Base-by-base conservation (phyloP, 2,888 invertebrate species). In the Rhogogaster chlorosoma region DNA sequence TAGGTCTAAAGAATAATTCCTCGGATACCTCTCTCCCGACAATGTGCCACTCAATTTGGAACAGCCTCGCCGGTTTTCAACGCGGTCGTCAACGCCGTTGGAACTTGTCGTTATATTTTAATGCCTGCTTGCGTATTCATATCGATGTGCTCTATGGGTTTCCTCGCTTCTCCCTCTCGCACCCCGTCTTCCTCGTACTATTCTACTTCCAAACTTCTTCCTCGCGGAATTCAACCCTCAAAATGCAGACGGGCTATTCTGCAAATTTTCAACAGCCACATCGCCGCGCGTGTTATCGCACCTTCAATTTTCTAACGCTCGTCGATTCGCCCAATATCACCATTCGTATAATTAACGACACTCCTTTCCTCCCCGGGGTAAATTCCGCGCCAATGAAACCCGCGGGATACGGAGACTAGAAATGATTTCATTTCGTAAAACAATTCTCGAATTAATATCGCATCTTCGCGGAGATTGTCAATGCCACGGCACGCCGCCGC, bases 111-210 rank as follows among this genome's bases (percentile, higher is more conserved):
- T 80, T 80, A 80, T 61, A 80, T 80, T 80, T 80, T 80, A 80
- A 80, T 80, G 80, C 80, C 80, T 80, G 80, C 38, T 80, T 61
- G 80, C 61, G 80, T 80, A 80, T 80, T 80, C 80, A 80, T 80
- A 80, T 80, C 80, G 80, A 80, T 80, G 80, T 80, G 29, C 57
- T 61, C 61, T 80, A 57, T 29, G 42, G 78, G 78, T n/a, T n/a
- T 53, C 7, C 53, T n/a, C 53, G n/a, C 53, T n/a, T 32, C 53
- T 45, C 29, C 29, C 9, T 53, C 22, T 36, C 32, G 10, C 12
- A 77, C 18, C 12, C 42, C 42, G 9, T 7, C 18, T 53, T 9
- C 29, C n/a, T 53, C 7, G 0, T 53, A 6, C 18, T n/a, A 53
- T 53, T n/a, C 53, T 1, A n/a, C n/a, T 53, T n/a, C 7, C n/a